Evolutionary conservation across 2,888 invertebrate genomes (phyloP).

Genomic region (Drosophila rubida): DNA sequence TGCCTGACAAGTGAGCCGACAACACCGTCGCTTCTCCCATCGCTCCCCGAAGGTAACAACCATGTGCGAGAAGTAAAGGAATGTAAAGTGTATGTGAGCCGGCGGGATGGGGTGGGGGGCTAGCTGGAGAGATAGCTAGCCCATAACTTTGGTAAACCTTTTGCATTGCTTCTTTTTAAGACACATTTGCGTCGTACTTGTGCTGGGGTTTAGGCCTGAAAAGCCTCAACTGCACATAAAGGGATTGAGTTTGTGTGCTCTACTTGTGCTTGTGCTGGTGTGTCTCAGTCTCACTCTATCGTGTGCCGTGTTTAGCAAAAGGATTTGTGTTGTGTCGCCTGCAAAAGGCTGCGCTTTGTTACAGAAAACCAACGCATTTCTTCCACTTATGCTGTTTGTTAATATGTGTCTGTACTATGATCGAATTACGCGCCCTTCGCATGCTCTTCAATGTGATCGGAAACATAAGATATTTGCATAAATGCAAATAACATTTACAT

Average conservation of each 20-base stretch:
- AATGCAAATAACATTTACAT: constrained; percentile 31
- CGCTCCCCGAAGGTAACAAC: constrained; percentile 12
- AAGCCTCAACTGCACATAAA: constrained; percentile 63
- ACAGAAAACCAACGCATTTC: constrained; percentile 21
- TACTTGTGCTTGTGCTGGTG: background rate
- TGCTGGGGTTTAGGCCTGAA: constrained; percentile 60
- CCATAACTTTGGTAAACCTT: constrained; percentile 77
- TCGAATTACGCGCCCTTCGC: constrained; percentile 66
- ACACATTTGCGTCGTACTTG: constrained; percentile 60
- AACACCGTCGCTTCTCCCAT: background rate
- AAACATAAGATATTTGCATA: constrained; percentile 43
- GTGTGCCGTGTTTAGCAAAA: constrained; percentile 2
- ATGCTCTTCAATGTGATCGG: constrained; percentile 59
- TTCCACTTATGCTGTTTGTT: constrained; percentile 5
- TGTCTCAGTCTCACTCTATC: background rate
- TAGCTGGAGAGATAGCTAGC: constrained; percentile 29
- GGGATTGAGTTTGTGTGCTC: constrained; percentile 49
- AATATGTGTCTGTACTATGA: constrained; percentile 41
- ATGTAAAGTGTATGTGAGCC: background rate
- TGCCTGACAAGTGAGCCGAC: constrained; percentile 64
- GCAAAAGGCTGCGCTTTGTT: constrained; percentile 36
- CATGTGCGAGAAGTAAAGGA: constrained; percentile 6
- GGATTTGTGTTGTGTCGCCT: constrained; percentile 55
- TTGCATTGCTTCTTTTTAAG: constrained; percentile 64
- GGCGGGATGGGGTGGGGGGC: too few relatives aligned